These are phyloP conservation scores for Amphimedon queenslandica DNA, from an alignment of 37 sponge, comb jelly and placozoan species.

Conservation along the genomic window DNA sequence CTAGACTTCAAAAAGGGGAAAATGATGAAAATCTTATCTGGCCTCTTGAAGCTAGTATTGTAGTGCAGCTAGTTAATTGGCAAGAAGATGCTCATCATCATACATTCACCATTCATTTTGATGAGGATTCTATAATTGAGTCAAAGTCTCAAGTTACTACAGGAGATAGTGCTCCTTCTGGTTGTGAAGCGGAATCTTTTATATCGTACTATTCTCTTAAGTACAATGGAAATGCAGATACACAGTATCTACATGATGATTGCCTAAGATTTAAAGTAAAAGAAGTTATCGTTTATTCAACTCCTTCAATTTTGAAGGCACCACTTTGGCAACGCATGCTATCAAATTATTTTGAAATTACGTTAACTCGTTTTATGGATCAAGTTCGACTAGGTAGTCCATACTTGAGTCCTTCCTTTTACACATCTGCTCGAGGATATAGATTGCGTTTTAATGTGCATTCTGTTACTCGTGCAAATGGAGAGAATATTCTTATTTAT, in stretches of 20 bases:
- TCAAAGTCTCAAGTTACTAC: neutral
- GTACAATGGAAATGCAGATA: neutral
- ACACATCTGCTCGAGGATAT: neutral
- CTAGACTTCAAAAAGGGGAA: constrained; percentile 16
- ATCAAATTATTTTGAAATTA: neutral
- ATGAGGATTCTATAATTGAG: neutral
- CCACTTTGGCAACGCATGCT: neutral
- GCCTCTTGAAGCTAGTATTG: neutral
- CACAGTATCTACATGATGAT: constrained; percentile 10
- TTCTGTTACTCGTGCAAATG: neutral
- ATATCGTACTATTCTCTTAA: neutral
- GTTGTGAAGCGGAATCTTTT: neutral
- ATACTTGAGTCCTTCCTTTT: neutral
- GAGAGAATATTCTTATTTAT: neutral
- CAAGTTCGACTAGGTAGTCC: neutral
- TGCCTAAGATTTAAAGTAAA: constrained; percentile 6
- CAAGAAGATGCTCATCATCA: neutral
- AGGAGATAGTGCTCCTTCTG: neutral
- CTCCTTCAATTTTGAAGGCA: neutral
- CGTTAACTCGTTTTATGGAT: neutral
- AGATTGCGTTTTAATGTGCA: neutral
- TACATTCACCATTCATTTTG: neutral
- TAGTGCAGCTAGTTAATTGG: neutral
- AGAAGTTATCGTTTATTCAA: constrained; percentile 2
- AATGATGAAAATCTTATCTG: constrained; percentile 28